Evolutionary conservation across 2,113 vertebrate genomes (phyloP), one percentile per base, ranked within the genome.

Genomic region (Grammomys surdaster): DNA sequence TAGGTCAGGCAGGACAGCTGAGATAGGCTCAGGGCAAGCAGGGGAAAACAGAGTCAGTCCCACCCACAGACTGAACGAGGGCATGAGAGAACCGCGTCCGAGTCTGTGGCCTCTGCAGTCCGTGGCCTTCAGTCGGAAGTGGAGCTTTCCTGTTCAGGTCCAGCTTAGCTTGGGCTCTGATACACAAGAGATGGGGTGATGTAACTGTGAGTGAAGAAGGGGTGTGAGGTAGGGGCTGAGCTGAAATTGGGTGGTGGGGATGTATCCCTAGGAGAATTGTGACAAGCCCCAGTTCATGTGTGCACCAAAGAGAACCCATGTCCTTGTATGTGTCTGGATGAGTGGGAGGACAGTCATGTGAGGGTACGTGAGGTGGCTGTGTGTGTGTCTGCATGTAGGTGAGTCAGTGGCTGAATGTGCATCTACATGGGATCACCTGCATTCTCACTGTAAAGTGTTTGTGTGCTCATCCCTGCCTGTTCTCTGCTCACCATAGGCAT

Each of bases 401-500:
- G 91, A 58, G 40, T 60, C 26, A 1, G 85, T 48, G 75, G 63
- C 69, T 46, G 89, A 40, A 3, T 0, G 0, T 20, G 19, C 26
- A 36, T n/a, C 6, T 60, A 2, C 58, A 22, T 40, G 90, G 58
- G 69, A 58, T 33, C 46, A 16, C 31, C 9, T 20, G 4, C 9
- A 10, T 46, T 33, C 5, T 3, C 20, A 56, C 20, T 54, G 3
- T 73, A 11, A 36, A 20, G 16, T 26, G 67, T 63, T 4, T 9
- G 80, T 56, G 40, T 22, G 0, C 70, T 60, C 3, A 2, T 26
- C 48, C 70, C 16, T 75, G 26, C 86, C 5, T 2, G 43, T 36
- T 77, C 81, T 93, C 36, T 95, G 8, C 8, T 84, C 1, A 40
- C 90, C 80, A 48, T 98, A 99, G 99, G 99, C 89, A 99, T 99